phyloP scores from a whole-genome alignment of 37 sponge, comb jelly and placozoan genomes.

The Dysidea cf. avara region DNA sequence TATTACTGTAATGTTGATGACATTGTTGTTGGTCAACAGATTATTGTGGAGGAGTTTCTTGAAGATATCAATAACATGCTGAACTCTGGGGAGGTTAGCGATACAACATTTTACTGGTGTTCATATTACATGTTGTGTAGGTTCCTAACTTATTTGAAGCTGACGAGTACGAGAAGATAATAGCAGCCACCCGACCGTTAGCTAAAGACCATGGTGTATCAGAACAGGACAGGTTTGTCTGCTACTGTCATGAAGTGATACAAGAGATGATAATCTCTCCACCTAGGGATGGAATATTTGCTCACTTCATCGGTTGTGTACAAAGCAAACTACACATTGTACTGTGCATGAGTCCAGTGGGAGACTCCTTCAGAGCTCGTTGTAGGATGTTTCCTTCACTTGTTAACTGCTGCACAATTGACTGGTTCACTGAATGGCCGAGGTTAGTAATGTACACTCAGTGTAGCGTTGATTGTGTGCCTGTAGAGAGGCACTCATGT shows the following conservation, averaged over 20 bases:
- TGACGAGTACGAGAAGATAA: conserved; percentile 94
- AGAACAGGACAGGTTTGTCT: conserved; percentile 73
- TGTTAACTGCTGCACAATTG: conserved; percentile 99
- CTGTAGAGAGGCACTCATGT: conserved; percentile 88
- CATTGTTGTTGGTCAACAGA: conserved; percentile 28
- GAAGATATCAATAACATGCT: conserved; percentile 99
- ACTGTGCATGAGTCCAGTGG: conserved; percentile 99
- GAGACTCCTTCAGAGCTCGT: conserved; percentile 91
- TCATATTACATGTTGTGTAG: conserved; percentile 2
- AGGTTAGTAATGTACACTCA: conserved; percentile 10
- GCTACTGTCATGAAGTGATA: too few relatives aligned
- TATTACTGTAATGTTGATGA: neutral
- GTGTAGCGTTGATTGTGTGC: neutral
- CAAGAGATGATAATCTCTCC: neutral
- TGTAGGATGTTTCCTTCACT: conserved; percentile 99
- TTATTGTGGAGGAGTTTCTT: conserved; percentile 95
- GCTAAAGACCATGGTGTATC: conserved; percentile 86
- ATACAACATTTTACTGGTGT: neutral
- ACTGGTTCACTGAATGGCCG: conserved; percentile 99
- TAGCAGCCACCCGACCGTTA: conserved; percentile 73
- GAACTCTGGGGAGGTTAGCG: conserved; percentile 92
- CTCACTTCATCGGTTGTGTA: conserved; percentile 88
- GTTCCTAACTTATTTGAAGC: conserved; percentile 92
- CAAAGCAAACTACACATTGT: conserved; percentile 95
- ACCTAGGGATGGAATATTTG: conserved; percentile 90